Base-by-base conservation (phyloP, 1,140 invertebrate species). In the Drosophila nannoptera region DNA sequence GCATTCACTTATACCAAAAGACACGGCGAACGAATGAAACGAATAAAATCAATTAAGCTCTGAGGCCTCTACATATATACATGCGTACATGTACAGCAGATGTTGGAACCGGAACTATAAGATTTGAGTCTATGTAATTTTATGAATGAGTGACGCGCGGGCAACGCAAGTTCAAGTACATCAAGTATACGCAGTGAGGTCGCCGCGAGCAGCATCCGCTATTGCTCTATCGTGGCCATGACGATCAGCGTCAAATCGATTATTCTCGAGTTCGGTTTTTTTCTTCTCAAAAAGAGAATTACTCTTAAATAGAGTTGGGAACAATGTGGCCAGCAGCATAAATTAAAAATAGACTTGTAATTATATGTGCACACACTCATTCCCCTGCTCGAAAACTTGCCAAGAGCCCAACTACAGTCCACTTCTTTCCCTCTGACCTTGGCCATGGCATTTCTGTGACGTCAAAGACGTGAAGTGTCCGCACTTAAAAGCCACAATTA, bases 21-120 rank as follows among this genome's bases (percentile, higher is more conserved):
- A 11, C 36, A 8, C 7, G 14, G 0, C 5, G n/a, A 43, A 14
- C 40, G 40, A 14, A 43, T 43, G 12, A 11, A 70, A 65, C 62
- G 54, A 63, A 53, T 65, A 65, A 59, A 82, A 75, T 82, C 75
- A 82, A 82, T 83, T 82, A 82, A 78, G 71, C 49, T 66, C 54
- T 22, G 22, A 22, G 22, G 22, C 22, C 22, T 31, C 48, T 40
- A 53, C 45, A 31, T 64, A 46, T 32, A 42, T 6, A 45, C 22
- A n/a, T 12, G n/a, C 16, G 11, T 22, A n/a, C 7, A 35, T 22
- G 50, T 31, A 43, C 46, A 35, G 22, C n/a, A 22, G 22, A 22
- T 22, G 22, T 22, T 22, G 22, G 22, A 22, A 22, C 22, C 62
- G 62, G 62, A 65, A 65, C 53, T 65, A 38, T 31, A 16, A 36